phyloP scores from a whole-genome alignment of 2,113 vertebrate genomes.

The Ophthalmotilapia sp. region DNA sequence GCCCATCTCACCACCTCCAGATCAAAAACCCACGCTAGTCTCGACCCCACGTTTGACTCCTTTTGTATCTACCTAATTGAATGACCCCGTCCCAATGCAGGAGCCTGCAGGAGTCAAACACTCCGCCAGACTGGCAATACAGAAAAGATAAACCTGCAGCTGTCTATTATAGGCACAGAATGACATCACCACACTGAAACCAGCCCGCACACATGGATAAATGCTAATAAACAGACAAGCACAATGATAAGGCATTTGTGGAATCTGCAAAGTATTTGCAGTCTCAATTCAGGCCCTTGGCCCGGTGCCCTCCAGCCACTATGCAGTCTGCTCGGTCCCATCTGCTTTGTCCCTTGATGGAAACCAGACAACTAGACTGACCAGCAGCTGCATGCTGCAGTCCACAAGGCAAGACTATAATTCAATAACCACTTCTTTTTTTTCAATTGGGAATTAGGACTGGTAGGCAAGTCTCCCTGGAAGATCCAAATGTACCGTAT shows the following conservation, averaged over 20 bases:
- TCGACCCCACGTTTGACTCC: constrained; percentile 33
- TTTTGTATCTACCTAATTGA: constrained; percentile 43
- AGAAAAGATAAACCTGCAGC: constrained; percentile 32
- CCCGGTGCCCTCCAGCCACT: constrained; percentile 28
- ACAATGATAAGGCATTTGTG: constrained; percentile 64
- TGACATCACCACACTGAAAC: constrained; percentile 38
- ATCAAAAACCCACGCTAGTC: constrained; percentile 10
- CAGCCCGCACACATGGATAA: constrained; percentile 42
- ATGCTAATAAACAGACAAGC: constrained; percentile 35
- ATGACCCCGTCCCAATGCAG: constrained; percentile 23
- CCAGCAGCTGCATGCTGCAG: constrained; percentile 44
- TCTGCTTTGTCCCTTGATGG: constrained; percentile 54
- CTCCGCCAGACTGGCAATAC: neutral
- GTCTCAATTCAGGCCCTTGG: constrained; percentile 39
- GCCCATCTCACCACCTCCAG: neutral
- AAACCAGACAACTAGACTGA: constrained; percentile 54
- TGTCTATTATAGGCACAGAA: constrained; percentile 19
- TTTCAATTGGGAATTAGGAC: neutral
- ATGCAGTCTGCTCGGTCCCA: constrained; percentile 12
- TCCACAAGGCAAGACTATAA: neutral
- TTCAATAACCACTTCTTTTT: neutral
- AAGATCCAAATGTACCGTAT: neutral
- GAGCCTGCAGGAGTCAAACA: constrained; percentile 34
- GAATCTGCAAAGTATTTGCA: constrained; percentile 64
- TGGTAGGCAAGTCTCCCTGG: neutral